Evolutionary conservation across 2,797 vertebrate species (phyloP).

Genomic region (Delichon dasypus): DNA sequence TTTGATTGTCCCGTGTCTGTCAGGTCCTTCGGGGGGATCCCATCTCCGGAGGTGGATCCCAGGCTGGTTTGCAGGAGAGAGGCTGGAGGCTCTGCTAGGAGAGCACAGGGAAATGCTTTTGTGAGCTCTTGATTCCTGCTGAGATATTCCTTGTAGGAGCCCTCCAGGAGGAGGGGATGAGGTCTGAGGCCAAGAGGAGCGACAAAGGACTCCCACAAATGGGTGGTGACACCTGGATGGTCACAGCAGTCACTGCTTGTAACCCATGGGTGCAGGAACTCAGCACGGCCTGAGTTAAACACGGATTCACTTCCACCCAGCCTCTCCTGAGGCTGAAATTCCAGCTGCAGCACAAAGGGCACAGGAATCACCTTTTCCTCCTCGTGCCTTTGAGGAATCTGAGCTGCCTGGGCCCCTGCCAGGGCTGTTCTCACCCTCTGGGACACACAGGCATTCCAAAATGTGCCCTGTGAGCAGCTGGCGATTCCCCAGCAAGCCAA

Average conservation of each 20-base stretch:
- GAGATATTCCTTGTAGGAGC: neutral
- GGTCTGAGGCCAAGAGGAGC: neutral
- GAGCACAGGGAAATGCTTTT: neutral
- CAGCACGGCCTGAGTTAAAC: neutral
- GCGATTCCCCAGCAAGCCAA: neutral
- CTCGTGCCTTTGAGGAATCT: neutral
- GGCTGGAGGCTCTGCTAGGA: neutral
- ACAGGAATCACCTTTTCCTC: neutral
- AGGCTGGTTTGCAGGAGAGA: neutral
- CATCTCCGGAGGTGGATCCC: neutral
- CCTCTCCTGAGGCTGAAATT: neutral
- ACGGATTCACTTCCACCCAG: neutral
- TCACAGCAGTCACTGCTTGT: neutral
- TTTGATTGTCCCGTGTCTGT: neutral
- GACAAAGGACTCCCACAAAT: fast-evolving
- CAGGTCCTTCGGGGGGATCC: neutral
- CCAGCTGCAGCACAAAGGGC: neutral
- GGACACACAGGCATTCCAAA: neutral
- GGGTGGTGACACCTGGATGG: too few species aligned
- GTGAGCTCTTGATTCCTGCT: neutral
- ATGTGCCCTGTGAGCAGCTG: neutral
- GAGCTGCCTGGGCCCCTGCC: neutral
- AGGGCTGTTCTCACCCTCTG: neutral
- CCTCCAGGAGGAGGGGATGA: neutral
- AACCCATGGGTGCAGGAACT: fast-evolving